Conservation (phyloP, 1,140 invertebrate genomes). For the Papilio dardanus region DNA sequence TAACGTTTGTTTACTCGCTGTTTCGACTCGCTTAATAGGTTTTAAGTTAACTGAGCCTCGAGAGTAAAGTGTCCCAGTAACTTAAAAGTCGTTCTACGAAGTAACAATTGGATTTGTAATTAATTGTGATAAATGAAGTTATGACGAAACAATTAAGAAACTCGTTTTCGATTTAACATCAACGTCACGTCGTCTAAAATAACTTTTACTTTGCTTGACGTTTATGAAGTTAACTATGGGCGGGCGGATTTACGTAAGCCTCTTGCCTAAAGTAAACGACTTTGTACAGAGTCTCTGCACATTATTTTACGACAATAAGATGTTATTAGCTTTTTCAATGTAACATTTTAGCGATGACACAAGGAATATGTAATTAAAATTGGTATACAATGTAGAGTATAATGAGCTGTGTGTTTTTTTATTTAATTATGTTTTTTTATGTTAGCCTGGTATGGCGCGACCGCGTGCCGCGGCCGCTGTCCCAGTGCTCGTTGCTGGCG, state of each 20-base stretch:
- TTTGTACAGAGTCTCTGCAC: not conserved
- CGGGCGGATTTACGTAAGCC: constrained; percentile 11
- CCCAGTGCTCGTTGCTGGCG: constrained; percentile 89
- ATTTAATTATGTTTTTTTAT: constrained; percentile 52
- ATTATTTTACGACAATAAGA: not conserved
- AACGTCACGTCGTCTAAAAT: constrained; percentile 7
- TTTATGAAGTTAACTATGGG: constrained; percentile 15
- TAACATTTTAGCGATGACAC: not conserved
- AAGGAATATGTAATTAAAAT: no score
- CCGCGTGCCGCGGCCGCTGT: constrained; percentile 89
- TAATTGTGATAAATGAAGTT: constrained; percentile 24
- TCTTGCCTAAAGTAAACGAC: constrained; percentile 14
- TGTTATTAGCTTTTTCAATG: not conserved
- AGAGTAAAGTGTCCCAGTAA: not conserved
- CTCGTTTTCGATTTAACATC: constrained; percentile 13
- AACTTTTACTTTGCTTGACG: constrained; percentile 14
- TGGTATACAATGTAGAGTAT: no score
- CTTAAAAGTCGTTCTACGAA: constrained; percentile 5
- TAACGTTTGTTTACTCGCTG: constrained; percentile 8
- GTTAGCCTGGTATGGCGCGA: constrained; percentile 89
- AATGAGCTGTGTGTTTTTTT: no score
- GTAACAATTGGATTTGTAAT: constrained; percentile 2
- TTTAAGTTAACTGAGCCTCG: constrained; percentile 1
- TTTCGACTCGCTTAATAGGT: not conserved
- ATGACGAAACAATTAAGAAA: constrained; percentile 17